Conservation (phyloP, 2,797 vertebrate species). For the Psittacula echo region DNA sequence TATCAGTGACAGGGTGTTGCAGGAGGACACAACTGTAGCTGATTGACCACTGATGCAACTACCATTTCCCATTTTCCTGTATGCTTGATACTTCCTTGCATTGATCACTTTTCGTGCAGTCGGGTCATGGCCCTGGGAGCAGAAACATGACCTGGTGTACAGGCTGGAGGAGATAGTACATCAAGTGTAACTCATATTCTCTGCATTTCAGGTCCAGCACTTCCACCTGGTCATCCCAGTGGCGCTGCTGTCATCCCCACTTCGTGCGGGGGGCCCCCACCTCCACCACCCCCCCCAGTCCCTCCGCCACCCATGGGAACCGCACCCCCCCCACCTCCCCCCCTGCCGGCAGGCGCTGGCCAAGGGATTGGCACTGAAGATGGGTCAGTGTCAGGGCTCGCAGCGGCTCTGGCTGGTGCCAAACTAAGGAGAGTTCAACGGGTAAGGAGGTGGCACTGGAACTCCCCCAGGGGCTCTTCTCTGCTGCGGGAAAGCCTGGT, state of each 20-base stretch:
- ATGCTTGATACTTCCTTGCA: not conserved
- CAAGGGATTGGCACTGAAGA: slow-evolving; percentile 80
- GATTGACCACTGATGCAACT: not conserved
- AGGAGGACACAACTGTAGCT: not conserved
- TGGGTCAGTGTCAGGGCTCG: slow-evolving; percentile 87
- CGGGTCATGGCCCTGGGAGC: rapidly evolving
- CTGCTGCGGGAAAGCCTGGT: not conserved
- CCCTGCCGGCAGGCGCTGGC: slow-evolving; percentile 84
- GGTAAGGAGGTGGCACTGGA: slow-evolving; percentile 80
- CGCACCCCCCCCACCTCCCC: slow-evolving; percentile 81
- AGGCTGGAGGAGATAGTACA: rapidly evolving
- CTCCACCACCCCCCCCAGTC: slow-evolving; percentile 82
- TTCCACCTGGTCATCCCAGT: slow-evolving; percentile 90
- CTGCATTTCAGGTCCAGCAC: slow-evolving; percentile 83
- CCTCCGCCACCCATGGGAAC: slow-evolving; percentile 81
- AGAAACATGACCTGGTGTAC: rapidly evolving
- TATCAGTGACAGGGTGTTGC: not conserved
- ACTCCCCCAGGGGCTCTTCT: not conserved
- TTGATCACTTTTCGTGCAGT: not conserved
- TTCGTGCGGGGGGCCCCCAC: slow-evolving; percentile 87
- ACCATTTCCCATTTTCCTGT: not conserved
- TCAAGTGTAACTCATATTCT: not conserved
- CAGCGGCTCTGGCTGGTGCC: slow-evolving; percentile 95
- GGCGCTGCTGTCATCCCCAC: slow-evolving; percentile 79
- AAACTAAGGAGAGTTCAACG: slow-evolving; percentile 95